Conservation (phyloP, 2,797 vertebrate species). For the Pampus argenteus region DNA sequence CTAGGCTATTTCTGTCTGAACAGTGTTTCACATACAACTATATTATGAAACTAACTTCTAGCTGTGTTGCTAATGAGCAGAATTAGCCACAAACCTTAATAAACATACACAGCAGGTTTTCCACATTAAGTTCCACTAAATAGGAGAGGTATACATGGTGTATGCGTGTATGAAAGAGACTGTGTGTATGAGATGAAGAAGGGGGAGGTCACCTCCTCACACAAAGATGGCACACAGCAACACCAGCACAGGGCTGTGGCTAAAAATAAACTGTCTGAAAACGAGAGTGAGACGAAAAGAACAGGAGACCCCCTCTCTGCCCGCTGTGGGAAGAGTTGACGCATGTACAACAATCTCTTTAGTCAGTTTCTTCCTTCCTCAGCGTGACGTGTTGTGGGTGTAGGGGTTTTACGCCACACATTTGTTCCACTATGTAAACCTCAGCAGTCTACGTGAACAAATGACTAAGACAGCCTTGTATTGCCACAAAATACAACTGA, state of each 20-base stretch:
- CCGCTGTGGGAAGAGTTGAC: conserved; percentile 51
- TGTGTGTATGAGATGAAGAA: conserved; percentile 24
- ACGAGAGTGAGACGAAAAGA: conserved; percentile 58
- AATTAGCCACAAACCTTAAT: conserved; percentile 1
- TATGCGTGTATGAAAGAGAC: conserved; percentile 27
- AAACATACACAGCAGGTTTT: neutral
- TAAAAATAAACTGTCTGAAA: conserved; percentile 84
- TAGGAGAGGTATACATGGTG: conserved; percentile 11
- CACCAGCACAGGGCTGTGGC: conserved; percentile 73
- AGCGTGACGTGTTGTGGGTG: conserved; percentile 7
- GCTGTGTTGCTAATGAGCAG: neutral
- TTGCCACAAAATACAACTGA: neutral
- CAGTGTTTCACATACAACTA: neutral
- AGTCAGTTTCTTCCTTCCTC: conserved; percentile 41
- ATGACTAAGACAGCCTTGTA: conserved; percentile 46
- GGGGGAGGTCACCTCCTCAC: conserved; percentile 71
- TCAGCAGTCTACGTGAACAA: conserved; percentile 35
- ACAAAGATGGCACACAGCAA: conserved; percentile 82
- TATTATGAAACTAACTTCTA: neutral
- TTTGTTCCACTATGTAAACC: conserved; percentile 33
- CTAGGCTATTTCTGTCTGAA: conserved; percentile 35
- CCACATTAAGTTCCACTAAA: conserved; percentile 18
- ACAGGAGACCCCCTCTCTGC: conserved; percentile 59
- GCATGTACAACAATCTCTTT: conserved; percentile 25
- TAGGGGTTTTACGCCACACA: conserved; percentile 47